phyloP scores from a whole-genome alignment of 2,888 invertebrate species.

The Hyles lineata region DNA sequence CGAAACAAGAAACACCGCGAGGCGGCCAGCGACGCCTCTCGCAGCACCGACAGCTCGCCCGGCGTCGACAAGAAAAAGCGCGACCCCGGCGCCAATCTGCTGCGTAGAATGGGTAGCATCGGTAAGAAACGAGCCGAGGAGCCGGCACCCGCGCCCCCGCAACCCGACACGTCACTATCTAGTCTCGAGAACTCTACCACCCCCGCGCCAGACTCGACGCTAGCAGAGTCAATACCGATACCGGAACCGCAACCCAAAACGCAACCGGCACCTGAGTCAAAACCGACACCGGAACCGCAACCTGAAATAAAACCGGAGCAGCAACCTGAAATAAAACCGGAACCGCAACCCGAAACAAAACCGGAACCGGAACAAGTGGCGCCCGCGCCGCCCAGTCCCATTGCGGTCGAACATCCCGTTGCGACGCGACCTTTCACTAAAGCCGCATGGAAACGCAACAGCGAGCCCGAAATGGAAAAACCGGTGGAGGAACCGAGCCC shows the following conservation, averaged over 20 bases:
- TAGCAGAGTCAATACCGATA: slow-evolving; percentile 26
- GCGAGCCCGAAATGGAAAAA: slow-evolving; percentile 72
- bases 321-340: slow-evolving; percentile 34
- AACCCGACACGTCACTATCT: slow-evolving; percentile 47
- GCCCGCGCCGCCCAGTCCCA: slow-evolving; percentile 62
- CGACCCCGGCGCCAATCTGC: slow-evolving; percentile 59
- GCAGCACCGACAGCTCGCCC: slow-evolving; percentile 73
- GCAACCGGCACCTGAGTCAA: too few species aligned
- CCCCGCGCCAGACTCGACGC: slow-evolving; percentile 33
- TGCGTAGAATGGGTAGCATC: slow-evolving; percentile 76
- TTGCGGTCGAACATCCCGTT: slow-evolving; percentile 77
- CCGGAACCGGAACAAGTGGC: background rate
- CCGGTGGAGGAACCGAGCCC: slow-evolving; percentile 78
- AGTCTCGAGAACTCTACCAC: slow-evolving; percentile 38
- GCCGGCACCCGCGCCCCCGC: slow-evolving; percentile 51
- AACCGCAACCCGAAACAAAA: slow-evolving; percentile 47
- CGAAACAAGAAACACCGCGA: slow-evolving; percentile 79
- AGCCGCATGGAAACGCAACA: slow-evolving; percentile 80
- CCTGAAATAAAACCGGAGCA: too few species aligned
- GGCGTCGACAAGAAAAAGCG: slow-evolving; percentile 73
- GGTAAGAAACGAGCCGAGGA: slow-evolving; percentile 68
- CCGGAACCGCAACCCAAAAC: background rate
- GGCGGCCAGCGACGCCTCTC: slow-evolving; percentile 63
- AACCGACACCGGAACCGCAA: too few species aligned
- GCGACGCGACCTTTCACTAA: slow-evolving; percentile 83